phyloP scores from a whole-genome alignment of 2,888 invertebrate species.

The Julus scanicus region DNA sequence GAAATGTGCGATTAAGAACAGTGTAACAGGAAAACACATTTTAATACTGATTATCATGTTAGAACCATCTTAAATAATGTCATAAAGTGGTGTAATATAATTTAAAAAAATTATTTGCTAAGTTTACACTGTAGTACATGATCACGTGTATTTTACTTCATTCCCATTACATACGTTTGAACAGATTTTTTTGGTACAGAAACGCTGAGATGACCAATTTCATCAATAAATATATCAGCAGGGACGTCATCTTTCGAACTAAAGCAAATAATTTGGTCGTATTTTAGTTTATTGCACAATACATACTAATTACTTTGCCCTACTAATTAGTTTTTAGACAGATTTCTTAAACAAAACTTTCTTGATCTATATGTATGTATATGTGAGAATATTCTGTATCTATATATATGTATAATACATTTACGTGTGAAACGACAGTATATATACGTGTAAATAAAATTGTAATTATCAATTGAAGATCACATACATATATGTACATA shows the following conservation, averaged over 20 bases:
- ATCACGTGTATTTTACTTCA: neutral
- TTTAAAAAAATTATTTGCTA: too few species aligned
- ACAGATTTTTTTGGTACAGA: slow-evolving; percentile 26
- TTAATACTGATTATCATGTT: too few species aligned
- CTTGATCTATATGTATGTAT: too few species aligned
- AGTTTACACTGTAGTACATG: neutral
- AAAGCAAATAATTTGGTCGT: neutral
- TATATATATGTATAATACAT: neutral
- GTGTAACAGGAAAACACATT: too few species aligned
- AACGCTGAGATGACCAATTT: neutral
- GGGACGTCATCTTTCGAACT: slow-evolving; percentile 19
- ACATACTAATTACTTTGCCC: too few species aligned
- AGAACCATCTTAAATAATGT: too few species aligned
- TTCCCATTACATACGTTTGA: slow-evolving; percentile 45
- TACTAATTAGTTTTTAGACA: too few species aligned
- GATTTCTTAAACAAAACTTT: too few species aligned
- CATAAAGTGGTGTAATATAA: too few species aligned
- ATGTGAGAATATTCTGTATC: neutral
- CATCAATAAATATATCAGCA: slow-evolving; percentile 9
- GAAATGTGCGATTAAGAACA: too few species aligned
- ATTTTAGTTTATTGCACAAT: neutral
- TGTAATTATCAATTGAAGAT: neutral
- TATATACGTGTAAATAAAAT: neutral
- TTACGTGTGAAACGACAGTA: neutral
- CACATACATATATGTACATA: neutral